These are phyloP conservation scores for Molorchus minor DNA, from an alignment of 2,888 invertebrate species.

Conservation along the genomic window DNA sequence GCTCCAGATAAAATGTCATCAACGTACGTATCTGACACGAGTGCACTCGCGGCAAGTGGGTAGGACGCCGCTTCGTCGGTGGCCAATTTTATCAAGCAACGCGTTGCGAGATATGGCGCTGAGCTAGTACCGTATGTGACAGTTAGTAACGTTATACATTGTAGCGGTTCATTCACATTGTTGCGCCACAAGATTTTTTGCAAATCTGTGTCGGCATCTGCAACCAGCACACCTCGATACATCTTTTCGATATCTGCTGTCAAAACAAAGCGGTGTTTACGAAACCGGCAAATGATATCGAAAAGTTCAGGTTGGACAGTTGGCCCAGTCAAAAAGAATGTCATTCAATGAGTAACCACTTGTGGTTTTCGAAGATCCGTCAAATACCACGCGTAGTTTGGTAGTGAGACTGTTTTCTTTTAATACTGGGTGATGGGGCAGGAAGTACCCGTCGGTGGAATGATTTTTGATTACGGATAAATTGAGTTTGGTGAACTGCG, in stretches of 20 bases:
- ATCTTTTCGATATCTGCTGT: not conserved
- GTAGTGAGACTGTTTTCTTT: not conserved
- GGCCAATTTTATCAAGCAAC: not conserved
- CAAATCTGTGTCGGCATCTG: not conserved
- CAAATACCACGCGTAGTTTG: slow-evolving; percentile 14
- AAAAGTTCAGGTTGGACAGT: not conserved
- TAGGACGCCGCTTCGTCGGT: not conserved
- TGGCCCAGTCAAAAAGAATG: slow-evolving; percentile 2
- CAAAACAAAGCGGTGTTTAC: not conserved
- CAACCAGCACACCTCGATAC: not conserved
- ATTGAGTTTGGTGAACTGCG: no score
- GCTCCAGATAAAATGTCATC: slow-evolving; percentile 1
- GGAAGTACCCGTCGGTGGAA: no score
- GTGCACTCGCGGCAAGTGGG: not conserved
- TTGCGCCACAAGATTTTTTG: not conserved
- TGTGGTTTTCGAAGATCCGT: slow-evolving; percentile 20
- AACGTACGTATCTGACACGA: not conserved
- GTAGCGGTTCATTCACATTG: not conserved
- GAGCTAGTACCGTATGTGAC: not conserved
- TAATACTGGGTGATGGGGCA: not conserved
- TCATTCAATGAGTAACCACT: slow-evolving; percentile 31
- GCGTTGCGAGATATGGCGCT: not conserved
- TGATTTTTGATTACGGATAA: no score
- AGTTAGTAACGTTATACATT: not conserved
- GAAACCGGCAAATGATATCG: not conserved